phyloP scores from a whole-genome alignment of 2,797 vertebrate genomes.

The Sarcoramphus papa region DNA sequence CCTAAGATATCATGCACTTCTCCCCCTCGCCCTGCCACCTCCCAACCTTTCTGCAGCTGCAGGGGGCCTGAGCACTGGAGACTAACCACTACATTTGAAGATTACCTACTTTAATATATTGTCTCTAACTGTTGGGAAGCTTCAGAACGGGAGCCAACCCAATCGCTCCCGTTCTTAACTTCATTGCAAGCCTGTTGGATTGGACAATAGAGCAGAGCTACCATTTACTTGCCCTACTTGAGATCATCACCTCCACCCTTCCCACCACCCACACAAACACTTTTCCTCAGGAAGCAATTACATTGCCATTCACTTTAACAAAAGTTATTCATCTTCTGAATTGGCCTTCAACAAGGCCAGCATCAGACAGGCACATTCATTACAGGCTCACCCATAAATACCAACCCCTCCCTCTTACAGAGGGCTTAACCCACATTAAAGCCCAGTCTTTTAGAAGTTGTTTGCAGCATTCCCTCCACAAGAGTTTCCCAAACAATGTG shows the following conservation, averaged over 20 bases:
- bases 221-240: neutral
- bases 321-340: constrained; percentile 13
- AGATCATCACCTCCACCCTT: constrained; percentile 13
- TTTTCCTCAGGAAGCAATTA: constrained; percentile 42
- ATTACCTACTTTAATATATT: neutral
- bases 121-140: neutral
- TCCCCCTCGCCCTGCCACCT: neutral
- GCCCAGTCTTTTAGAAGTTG: neutral
- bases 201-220: neutral
- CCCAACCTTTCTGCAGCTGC: neutral
- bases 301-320: neutral
- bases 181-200: neutral
- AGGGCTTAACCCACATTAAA: constrained; percentile 27
- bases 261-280: neutral
- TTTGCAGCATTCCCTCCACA: neutral
- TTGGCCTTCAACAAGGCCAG: neutral
- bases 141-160: neutral
- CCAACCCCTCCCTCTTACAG: neutral
- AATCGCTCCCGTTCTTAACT: neutral
- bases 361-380: neutral
- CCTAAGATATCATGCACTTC: neutral
- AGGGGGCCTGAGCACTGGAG: neutral
- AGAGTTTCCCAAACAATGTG: constrained; percentile 6
- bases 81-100: neutral
- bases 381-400: neutral